Base-by-base conservation (phyloP, 2,113 vertebrate species). In the Eulacestoma nigropectus region DNA sequence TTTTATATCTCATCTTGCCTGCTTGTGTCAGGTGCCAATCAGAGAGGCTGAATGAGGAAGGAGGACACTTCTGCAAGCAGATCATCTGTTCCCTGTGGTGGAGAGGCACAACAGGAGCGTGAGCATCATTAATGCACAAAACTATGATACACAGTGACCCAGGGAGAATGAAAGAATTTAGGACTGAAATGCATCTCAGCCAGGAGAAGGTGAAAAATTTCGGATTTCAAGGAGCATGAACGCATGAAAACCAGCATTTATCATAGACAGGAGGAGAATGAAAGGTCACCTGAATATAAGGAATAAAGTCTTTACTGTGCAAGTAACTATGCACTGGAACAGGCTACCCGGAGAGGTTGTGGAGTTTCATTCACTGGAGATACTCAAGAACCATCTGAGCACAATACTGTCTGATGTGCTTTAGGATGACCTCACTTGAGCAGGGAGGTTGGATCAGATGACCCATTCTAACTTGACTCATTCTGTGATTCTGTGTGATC, bases 61-160 rank as follows among this genome's bases (percentile, higher is more conserved):
- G 50, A 74, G 50, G 33, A 23, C 17, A 39, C 12, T 35, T 30
- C 49, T 64, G 23, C 18, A 50, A 46, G 74, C 9, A 75, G 17
- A 67, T 81, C 19, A 37, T 81, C 74, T 62, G 13, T 57, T 47
- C 46, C 73, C 55, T 74, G 0, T 22, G 49, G 60, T 0, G 0
- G 16, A 52, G 73, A 60, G 53, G 20, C 3, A 4, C 69, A 64
- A 39, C 37, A 62, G 72, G 39, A 79, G 9, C 17, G 17, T 68
- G 62, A 91, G 19, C 26, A n/a, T 72, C 33, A 33, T 82, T 63
- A 78, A 46, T 57, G 18, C 70, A 90, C 37, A 42, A 63, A 63
- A 32, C 39, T 39, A 0, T n/a, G 47, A 78, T 57, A 37, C 26
- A 32, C 9, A 35, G 41, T 41, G n/a, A 65, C 15, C 29, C 56